Base-by-base conservation (phyloP, 2,113 vertebrate genomes). In the Elgaria multicarinata region DNA sequence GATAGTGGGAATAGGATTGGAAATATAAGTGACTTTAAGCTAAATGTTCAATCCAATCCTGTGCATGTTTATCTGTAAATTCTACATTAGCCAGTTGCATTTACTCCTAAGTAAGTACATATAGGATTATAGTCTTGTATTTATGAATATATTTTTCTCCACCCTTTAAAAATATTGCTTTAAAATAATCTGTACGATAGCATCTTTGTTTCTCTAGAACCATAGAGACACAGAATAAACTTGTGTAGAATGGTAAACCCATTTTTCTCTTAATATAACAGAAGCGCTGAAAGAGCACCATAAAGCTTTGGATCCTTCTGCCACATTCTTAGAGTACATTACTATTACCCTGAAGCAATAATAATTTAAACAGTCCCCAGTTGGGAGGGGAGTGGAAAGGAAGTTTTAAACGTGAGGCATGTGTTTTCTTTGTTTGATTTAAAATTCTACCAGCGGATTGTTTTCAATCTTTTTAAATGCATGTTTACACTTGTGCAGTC, bases 271-370 rank as follows among this genome's bases (percentile, higher is more conserved):
- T 75, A 64, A 87, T 36, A 3, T n/a, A 90, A 83, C 2, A 1
- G 46, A 88, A 13, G 24, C 20, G 58, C 64, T 77, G 85, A 78
- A 88, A 31, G 33, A 93, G 89, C 24, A 76, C 66, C 66, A 85
- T 69, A 55, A 85, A 94, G 84, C 2, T 67, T 77, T 86, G 86
- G 69, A 89, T 74, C 50, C 1, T 0, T 10, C 10, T 89, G 89
- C 64, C 36, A 36, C 64, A 81, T 85, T 67, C 18, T 0, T 81
- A 74, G 58, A 79, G 53, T 55, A 7, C 16, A 7, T 58, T 69
- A 88, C 84, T 87, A 84, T 71, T 87, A 80, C 64, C 82, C 89
- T 84, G 66, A n/a, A 89, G 88, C 89, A 67, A 24, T 76, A 20
- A 46, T 7, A 36, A 89, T 44, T 77, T 75, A 74, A 72, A 89